These are phyloP conservation scores for Serranus cabrilla DNA, from an alignment of 2,797 vertebrate genomes.

Conservation along the genomic window DNA sequence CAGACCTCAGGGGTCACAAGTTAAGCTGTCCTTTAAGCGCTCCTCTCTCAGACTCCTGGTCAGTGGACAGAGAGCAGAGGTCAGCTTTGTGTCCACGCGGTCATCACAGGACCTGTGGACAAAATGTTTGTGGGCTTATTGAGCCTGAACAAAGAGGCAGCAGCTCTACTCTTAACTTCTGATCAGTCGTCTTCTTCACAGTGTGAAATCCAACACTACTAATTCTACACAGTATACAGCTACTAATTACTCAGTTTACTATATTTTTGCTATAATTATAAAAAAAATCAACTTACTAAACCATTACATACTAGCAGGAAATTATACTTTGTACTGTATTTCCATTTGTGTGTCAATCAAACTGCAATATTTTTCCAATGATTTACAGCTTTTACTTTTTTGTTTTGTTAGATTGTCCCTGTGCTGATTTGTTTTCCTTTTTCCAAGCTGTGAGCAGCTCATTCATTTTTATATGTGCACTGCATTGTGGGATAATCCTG, in stretches of 20 bases:
- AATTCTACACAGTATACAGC: neutral
- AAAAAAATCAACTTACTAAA: neutral
- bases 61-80: conserved; percentile 80
- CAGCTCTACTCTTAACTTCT: conserved; percentile 49
- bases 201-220: neutral
- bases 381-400: neutral
- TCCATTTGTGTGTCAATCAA: neutral
- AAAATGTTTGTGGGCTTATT: conserved; percentile 60
- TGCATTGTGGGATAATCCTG: neutral
- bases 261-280: neutral
- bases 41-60: conserved; percentile 68
- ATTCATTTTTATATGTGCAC: neutral
- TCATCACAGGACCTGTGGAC: conserved; percentile 61
- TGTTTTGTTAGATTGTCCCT: neutral
- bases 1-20: conserved; percentile 89
- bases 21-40: conserved; percentile 91
- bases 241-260: neutral
- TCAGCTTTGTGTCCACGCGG: conserved; percentile 78
- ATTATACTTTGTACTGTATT: neutral
- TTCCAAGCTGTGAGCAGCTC: neutral
- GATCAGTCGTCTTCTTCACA: neutral
- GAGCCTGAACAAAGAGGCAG: conserved; percentile 59
- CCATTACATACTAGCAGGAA: neutral
- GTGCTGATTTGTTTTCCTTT: neutral
- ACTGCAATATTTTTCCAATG: neutral